Evolutionary conservation across 1,140 invertebrate genomes (phyloP), one percentile per base, ranked within the genome.

Genomic region (Halictus rubicundus): DNA sequence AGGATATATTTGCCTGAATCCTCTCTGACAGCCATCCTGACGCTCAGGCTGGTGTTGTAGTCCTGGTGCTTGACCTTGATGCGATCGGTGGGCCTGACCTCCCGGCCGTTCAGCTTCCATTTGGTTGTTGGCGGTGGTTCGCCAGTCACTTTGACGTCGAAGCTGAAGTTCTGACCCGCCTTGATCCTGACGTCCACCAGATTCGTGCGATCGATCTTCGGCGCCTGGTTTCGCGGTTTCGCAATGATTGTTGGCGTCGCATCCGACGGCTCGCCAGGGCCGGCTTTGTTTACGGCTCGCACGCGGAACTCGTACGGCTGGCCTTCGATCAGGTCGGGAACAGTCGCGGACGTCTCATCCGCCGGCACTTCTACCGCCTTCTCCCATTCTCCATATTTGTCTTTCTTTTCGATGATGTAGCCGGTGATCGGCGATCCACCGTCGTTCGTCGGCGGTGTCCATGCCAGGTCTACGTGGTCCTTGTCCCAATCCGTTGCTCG

Each of bases 401-500:
- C 97, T 91, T 98, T 98, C 94, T 98, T 98, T 93, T 99, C 98
- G 64, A 99, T 93, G 63, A 98, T 93, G 90, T 98, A 98, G 21
- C 96, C 96, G 32, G 96, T 96, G 70, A 99, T 95, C 52, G 97
- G 97, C 1, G 97, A 96, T 60, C 97, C 97, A 37, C 97, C 97
- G 88, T 98, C 97, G 37, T 94, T 94, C 49, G 94, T 92, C 0
- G 97, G 97, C 76, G 97, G 95, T 9, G 94, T 95, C 97, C 97
- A 98, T 86, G 96, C 95, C 10, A 98, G 95, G 90, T 98, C 97
- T 66, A 99, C 97, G 88, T 98, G 97, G 90, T 99, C 97, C 86
- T 98, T 98, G 93, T 99, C 98, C 97, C 98, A 99, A 91, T 99
- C 98, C 0, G 97, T 97, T 39, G 98, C 96, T 89, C 97, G 95